phyloP scores from a whole-genome alignment of 2,888 invertebrate genomes.

The Papilio gigon region DNA sequence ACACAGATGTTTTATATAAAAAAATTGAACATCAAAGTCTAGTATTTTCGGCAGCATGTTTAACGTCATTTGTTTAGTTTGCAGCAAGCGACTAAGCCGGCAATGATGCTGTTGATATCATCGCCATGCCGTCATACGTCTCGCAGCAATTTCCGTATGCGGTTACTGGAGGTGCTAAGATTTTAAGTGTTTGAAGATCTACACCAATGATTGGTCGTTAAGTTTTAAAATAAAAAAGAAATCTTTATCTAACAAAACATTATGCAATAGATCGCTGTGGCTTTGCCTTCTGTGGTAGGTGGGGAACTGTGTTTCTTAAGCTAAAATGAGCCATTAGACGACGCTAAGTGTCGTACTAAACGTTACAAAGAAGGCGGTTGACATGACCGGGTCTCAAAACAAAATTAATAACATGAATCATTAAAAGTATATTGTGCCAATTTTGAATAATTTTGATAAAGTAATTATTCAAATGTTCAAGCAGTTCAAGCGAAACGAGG shows the following conservation, averaged over 20 bases:
- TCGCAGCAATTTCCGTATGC: conserved; percentile 29
- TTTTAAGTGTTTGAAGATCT: too few relatives aligned
- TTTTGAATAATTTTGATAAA: not conserved
- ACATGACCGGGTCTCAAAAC: too few relatives aligned
- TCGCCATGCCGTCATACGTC: conserved; percentile 30
- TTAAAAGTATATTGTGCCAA: not conserved
- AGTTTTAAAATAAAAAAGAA: too few relatives aligned
- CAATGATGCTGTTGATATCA: conserved; percentile 35
- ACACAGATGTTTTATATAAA: not conserved
- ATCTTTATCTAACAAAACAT: too few relatives aligned
- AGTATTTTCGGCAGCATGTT: conserved; percentile 30
- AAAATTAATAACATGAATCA: not conserved
- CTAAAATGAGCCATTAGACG: too few relatives aligned
- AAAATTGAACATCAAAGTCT: not conserved
- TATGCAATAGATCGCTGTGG: too few relatives aligned
- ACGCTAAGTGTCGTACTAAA: too few relatives aligned
- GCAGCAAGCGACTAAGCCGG: conserved; percentile 24
- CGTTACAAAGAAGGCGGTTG: too few relatives aligned
- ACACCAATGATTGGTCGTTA: too few relatives aligned
- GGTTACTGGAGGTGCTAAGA: conserved; percentile 9
- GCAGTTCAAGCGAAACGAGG: conserved; percentile 14
- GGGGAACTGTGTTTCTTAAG: too few relatives aligned
- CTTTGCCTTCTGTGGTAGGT: too few relatives aligned
- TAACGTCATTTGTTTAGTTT: conserved; percentile 38
- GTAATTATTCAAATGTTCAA: not conserved